These are phyloP conservation scores for Camptogramma bilineatum DNA, from an alignment of 2,888 invertebrate species.

Conservation along the genomic window DNA sequence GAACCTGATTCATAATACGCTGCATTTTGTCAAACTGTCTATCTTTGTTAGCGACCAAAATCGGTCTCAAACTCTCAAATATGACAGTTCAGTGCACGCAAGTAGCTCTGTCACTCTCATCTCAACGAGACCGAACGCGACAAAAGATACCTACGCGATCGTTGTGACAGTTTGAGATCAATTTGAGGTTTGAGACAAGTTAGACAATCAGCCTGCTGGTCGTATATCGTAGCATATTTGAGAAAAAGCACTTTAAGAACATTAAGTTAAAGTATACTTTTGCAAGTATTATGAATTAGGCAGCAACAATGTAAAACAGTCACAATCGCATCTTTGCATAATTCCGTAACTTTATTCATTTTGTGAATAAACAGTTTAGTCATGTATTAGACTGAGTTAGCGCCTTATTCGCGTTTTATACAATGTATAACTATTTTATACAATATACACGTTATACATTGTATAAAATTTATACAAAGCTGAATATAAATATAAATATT, in stretches of 20 bases:
- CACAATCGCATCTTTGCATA: conserved; percentile 43
- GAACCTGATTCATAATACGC: background rate
- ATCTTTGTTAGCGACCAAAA: background rate
- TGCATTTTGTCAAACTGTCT: background rate
- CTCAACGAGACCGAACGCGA: too few relatives aligned
- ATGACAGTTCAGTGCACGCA: too few relatives aligned
- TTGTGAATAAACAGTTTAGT: conserved; percentile 58
- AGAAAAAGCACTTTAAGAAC: too few relatives aligned
- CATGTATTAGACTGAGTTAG: conserved; percentile 79
- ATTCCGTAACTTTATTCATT: conserved; percentile 39
- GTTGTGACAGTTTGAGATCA: too few relatives aligned
- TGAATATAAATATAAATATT: conserved; percentile 45
- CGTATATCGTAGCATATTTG: too few relatives aligned
- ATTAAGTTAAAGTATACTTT: too few relatives aligned
- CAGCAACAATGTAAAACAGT: conserved; percentile 23
- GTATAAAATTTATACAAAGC: conserved; percentile 48
- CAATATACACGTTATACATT: conserved; percentile 49
- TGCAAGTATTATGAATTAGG: background rate
- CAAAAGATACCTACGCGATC: too few relatives aligned
- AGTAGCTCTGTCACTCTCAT: too few relatives aligned
- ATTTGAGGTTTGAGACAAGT: too few relatives aligned
- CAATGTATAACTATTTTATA: conserved; percentile 58
- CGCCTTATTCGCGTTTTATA: conserved; percentile 57
- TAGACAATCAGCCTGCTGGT: too few relatives aligned
- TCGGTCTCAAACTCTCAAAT: too few relatives aligned